Evolutionary conservation across 2,113 vertebrate species (phyloP).

Genomic region (Anhinga anhinga): DNA sequence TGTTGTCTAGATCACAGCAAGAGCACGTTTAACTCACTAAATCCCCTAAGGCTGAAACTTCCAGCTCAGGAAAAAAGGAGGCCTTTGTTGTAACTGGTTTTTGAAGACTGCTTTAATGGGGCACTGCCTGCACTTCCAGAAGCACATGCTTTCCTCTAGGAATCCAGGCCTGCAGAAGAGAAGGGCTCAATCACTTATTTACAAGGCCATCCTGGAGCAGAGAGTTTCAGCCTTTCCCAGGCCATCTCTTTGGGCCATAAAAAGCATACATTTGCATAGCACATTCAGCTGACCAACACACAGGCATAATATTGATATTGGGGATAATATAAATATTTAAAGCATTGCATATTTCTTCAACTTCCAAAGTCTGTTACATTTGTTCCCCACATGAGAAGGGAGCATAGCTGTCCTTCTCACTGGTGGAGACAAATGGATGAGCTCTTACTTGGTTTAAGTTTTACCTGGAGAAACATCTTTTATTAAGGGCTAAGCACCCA

Average conservation of each 20-base stretch:
- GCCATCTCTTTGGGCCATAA: background rate
- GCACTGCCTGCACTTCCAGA: background rate
- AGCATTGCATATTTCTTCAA: background rate
- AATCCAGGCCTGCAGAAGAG: background rate
- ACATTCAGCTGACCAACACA: background rate
- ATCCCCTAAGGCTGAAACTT: background rate
- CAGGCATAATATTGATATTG: rapidly evolving
- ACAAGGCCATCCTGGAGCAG: background rate
- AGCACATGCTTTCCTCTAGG: background rate
- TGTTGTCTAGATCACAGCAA: slow-evolving; percentile 1
- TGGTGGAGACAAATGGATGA: background rate
- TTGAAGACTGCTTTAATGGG: background rate
- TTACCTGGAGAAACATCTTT: background rate
- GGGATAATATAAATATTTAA: background rate
- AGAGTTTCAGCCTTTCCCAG: background rate
- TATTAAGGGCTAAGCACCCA: background rate
- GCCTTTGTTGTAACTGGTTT: background rate
- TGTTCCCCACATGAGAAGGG: background rate
- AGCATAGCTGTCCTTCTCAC: background rate
- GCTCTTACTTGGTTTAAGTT: background rate
- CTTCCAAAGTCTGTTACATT: background rate
- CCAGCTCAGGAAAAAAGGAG: background rate
- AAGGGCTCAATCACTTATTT: background rate
- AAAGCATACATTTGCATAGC: background rate
- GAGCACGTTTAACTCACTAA: background rate